Conservation (phyloP, 2,888 invertebrate genomes). For the Ophonus ardosiacus region DNA sequence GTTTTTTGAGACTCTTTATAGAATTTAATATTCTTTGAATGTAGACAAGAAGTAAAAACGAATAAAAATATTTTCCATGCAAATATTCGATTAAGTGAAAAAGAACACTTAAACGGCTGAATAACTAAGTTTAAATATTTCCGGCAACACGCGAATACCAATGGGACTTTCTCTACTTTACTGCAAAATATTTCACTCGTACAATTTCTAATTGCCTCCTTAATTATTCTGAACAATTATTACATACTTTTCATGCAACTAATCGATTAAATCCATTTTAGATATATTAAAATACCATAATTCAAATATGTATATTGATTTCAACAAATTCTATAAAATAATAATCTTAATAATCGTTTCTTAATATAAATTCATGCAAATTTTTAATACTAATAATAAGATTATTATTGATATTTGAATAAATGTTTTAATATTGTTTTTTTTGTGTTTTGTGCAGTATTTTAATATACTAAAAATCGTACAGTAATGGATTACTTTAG, state of each 20-base stretch:
- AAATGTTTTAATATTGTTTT: no score
- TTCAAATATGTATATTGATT: not conserved
- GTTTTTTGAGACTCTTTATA: conserved; percentile 39
- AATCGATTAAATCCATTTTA: not conserved
- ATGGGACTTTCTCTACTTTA: conserved; percentile 8
- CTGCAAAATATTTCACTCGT: not conserved
- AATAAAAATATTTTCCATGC: conserved; percentile 53
- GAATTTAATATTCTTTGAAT: conserved; percentile 53
- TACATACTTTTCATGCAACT: not conserved
- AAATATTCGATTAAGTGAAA: conserved; percentile 55
- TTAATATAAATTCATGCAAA: no score
- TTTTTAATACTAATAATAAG: no score
- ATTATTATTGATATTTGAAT: no score
- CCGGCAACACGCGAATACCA: conserved; percentile 39
- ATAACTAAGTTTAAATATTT: conserved; percentile 44
- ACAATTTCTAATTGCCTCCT: not conserved
- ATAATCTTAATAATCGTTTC: no score
- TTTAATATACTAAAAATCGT: no score
- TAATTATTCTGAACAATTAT: conserved; percentile 27
- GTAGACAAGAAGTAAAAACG: conserved; percentile 46
- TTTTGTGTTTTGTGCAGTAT: no score
- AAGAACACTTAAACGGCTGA: conserved; percentile 39
- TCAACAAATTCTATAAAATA: not conserved
- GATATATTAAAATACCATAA: not conserved
- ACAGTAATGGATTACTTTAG: no score